Evolutionary conservation across 2,113 vertebrate genomes (phyloP).

Genomic region (Trematomus loennbergii): DNA sequence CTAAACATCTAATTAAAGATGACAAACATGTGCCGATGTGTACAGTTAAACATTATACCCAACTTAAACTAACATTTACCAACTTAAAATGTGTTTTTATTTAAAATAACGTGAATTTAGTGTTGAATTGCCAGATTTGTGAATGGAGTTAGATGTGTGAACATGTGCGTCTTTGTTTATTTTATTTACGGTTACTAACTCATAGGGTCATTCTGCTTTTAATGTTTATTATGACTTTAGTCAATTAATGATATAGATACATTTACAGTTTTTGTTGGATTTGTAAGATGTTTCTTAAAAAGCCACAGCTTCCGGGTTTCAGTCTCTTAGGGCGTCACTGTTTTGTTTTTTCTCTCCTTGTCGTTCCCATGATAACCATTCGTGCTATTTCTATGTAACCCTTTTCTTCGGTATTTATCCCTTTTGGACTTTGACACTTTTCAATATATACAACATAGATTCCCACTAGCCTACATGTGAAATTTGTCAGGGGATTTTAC

Average conservation of each 20-base stretch:
- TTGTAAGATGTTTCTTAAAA: not conserved
- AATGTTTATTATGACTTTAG: rapidly evolving
- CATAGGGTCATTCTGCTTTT: rapidly evolving
- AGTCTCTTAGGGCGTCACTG: not conserved
- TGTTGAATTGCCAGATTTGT: not conserved
- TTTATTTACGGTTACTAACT: not conserved
- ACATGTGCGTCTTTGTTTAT: not conserved
- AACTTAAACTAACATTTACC: not conserved
- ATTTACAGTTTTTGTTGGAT: not conserved
- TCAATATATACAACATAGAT: too few relatives aligned
- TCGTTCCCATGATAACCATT: not conserved
- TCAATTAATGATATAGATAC: too few relatives aligned
- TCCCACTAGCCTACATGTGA: too few relatives aligned
- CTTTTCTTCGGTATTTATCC: not conserved
- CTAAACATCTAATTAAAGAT: not conserved
- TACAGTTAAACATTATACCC: too few relatives aligned
- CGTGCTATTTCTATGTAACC: not conserved
- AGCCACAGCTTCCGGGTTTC: slow-evolving; percentile 24
- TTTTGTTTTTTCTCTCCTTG: not conserved
- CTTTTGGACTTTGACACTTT: not conserved
- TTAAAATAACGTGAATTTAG: not conserved
- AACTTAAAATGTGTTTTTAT: not conserved
- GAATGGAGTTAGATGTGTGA: not conserved
- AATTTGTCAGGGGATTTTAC: not conserved
- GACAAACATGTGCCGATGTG: not conserved